These are phyloP conservation scores for Drosophila paulistorum DNA, from an alignment of 1,140 invertebrate genomes.

Conservation along the genomic window DNA sequence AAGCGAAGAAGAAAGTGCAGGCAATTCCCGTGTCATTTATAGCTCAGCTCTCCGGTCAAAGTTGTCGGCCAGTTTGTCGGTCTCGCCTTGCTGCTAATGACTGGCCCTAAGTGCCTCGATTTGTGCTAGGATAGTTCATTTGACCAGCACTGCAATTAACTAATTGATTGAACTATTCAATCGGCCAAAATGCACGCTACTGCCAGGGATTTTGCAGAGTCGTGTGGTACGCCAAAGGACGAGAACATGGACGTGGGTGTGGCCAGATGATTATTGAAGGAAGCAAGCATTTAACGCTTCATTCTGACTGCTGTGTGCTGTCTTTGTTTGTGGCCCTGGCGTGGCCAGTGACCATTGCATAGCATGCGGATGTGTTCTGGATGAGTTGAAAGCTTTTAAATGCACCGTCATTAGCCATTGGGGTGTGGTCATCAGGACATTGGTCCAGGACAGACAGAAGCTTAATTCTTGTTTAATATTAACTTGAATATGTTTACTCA, in stretches of 20 bases:
- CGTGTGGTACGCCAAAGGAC: background rate
- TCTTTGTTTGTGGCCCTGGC: constrained; percentile 45
- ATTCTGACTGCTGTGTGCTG: constrained; percentile 4
- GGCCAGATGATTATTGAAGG: constrained; percentile 48
- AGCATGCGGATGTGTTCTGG: constrained; percentile 15
- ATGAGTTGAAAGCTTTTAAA: constrained; percentile 55
- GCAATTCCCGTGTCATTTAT: constrained; percentile 38
- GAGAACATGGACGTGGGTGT: constrained; percentile 44
- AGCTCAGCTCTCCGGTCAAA: constrained; percentile 46
- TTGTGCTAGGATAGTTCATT: constrained; percentile 58
- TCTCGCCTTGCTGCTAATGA: constrained; percentile 63
- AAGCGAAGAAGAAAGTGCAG: constrained; percentile 14
- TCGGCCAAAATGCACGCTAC: constrained; percentile 62
- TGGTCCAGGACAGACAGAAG: constrained; percentile 3
- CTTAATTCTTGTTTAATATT: background rate
- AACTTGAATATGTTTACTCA: constrained; percentile 3
- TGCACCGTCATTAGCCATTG: constrained; percentile 40
- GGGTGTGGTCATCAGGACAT: constrained; percentile 18
- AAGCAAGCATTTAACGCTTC: constrained; percentile 35
- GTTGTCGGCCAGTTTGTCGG: constrained; percentile 40
- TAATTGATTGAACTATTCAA: constrained; percentile 82
- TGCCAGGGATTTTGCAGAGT: constrained; percentile 13
- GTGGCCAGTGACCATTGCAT: constrained; percentile 43
- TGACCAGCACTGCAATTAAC: constrained; percentile 71
- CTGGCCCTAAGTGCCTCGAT: constrained; percentile 75